Evolutionary conservation across 2,113 vertebrate species (phyloP).

Genomic region (Mixornis gularis): DNA sequence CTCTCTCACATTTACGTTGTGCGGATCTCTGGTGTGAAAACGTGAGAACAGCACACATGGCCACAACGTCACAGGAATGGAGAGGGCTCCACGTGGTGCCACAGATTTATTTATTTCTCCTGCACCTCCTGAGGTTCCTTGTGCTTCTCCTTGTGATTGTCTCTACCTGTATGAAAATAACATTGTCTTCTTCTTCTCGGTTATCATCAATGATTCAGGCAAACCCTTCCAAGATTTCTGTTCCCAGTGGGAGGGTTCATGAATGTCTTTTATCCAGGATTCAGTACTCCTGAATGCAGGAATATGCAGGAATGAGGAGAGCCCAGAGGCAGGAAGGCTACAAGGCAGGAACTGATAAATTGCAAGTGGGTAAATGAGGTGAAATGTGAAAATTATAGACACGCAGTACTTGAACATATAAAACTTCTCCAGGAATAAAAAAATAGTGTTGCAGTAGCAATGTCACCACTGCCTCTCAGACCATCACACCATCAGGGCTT

Average conservation of each 20-base stretch:
- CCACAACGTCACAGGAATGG: neutral
- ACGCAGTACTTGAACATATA: accelerated
- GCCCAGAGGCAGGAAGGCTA: neutral
- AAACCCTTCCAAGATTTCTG: neutral
- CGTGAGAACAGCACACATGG: neutral
- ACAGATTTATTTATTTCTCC: neutral
- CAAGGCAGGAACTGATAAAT: neutral
- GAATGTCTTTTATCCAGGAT: neutral
- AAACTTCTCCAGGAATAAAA: neutral
- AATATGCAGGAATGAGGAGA: neutral
- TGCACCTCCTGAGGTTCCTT: neutral
- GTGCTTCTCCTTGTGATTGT: neutral
- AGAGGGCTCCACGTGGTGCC: neutral
- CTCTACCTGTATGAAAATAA: neutral
- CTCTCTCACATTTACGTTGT: neutral
- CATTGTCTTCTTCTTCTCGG: neutral
- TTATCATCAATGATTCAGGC: neutral
- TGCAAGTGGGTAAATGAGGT: neutral
- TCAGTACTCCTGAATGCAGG: neutral
- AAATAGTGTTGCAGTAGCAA: neutral
- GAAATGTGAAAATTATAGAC: neutral
- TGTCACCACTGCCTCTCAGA: neutral
- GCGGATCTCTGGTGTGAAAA: neutral
- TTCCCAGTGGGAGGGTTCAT: neutral
- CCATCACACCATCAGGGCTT: neutral